Evolutionary conservation across 2,113 vertebrate species (phyloP), one percentile per base, ranked within the genome.

Genomic region (Galeopterus variegatus): DNA sequence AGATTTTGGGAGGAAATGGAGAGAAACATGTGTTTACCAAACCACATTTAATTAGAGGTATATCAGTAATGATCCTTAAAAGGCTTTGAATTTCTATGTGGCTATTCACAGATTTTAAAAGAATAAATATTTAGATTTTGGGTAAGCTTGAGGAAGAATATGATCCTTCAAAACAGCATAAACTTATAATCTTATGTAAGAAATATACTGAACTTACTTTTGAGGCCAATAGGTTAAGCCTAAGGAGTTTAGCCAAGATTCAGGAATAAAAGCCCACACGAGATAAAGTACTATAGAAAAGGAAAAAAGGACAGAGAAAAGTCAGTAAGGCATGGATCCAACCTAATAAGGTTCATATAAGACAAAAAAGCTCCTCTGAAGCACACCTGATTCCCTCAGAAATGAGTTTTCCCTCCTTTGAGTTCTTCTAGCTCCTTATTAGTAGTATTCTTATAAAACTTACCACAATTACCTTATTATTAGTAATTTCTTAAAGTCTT

Each of bases 141-240:
- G 2, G n/a, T 70, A 76, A 58, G 92, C 41, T 87, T 92, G 88
- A 76, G 24, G 24, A 90, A 93, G 52, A 90, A 54, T 45, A 17
- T 76, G 41, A 69, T 33, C 50, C 76, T 81, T 65, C 23, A 45
- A 80, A 89, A 93, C n/a, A 86, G 41, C 23, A 97, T 19, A 72
- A 60, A 65, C 41, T 69, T 85, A 87, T 52, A 93, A 7, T 64
- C n/a, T 69, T 33, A 81, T 70, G 58, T 52, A 50, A 88, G 81
- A 56, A 95, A 84, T 12, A 75, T 24, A 80, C n/a, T 95, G 83
- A 87, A 99, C 99, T 99, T 99, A 99, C 99, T 99, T 99, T 98
- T 99, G 99, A 98, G 99, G 99, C 99, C 99, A 99, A 93, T 99
- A 99, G 3, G 99, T 99, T 84, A 99, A 98, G 77, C 99, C 99